These are phyloP conservation scores for Chrysotoxum bicinctum DNA, from an alignment of 2,888 invertebrate genomes.

Conservation along the genomic window DNA sequence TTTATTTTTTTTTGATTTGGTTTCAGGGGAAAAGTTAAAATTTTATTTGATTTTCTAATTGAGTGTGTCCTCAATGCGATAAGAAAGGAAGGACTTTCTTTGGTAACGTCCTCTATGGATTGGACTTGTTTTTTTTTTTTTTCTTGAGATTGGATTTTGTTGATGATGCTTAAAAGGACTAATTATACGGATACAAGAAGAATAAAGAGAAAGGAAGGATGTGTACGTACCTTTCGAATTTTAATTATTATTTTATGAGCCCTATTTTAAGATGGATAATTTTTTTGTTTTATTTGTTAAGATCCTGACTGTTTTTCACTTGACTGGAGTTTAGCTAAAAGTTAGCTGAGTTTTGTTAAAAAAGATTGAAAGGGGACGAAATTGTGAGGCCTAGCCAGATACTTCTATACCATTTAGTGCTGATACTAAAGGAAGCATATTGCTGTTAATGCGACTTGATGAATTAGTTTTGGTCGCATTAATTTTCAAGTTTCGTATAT, in stretches of 20 bases:
- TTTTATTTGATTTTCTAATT: constrained; percentile 73
- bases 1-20: not conserved
- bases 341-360: not conserved
- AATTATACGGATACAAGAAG: constrained; percentile 50
- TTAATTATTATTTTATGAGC: constrained; percentile 71
- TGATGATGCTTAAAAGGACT: constrained; percentile 49
- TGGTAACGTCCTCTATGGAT: constrained; percentile 42
- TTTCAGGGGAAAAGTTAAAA: constrained; percentile 51
- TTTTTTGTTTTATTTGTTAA: constrained; percentile 37
- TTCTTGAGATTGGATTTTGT: constrained; percentile 5
- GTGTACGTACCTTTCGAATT: constrained; percentile 47
- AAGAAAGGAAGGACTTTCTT: constrained; percentile 25
- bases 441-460: too few species aligned
- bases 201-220: constrained; percentile 13
- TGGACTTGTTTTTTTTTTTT: not conserved
- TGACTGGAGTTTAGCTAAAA: constrained; percentile 17
- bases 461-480: too few species aligned
- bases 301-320: constrained; percentile 25
- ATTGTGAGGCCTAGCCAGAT: too few species aligned
- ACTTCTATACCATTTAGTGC: too few species aligned
- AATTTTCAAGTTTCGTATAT: too few species aligned
- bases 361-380: too few species aligned
- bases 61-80: constrained; percentile 69
- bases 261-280: constrained; percentile 37
- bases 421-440: too few species aligned